Conservation (phyloP, 2,113 vertebrate genomes). For the Thermophis baileyi region DNA sequence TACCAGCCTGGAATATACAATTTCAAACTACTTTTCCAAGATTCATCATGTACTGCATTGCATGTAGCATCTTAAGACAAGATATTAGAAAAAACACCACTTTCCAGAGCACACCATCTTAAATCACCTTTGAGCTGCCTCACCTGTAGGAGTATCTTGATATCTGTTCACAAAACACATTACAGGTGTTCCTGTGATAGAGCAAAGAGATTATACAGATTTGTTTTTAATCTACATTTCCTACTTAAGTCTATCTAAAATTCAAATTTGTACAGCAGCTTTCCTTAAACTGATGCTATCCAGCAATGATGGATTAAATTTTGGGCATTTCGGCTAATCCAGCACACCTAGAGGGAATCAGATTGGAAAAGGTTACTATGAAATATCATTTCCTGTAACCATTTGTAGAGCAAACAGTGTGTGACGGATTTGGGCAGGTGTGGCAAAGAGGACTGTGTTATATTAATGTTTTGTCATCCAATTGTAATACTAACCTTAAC, state of each 20-base stretch:
- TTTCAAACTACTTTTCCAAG: neutral
- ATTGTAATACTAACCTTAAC: neutral
- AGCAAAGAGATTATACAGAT: neutral
- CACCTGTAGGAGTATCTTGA: neutral
- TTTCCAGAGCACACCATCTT: neutral
- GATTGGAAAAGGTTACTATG: neutral
- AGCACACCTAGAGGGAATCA: neutral
- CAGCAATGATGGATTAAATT: neutral
- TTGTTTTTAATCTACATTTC: neutral
- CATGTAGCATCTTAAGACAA: neutral
- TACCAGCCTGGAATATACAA: neutral
- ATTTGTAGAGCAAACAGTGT: neutral
- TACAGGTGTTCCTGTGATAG: neutral
- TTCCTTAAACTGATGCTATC: neutral
- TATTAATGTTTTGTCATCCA: neutral
- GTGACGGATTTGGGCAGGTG: neutral
- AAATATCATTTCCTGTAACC: neutral
- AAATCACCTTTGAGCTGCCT: neutral
- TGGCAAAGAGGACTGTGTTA: neutral
- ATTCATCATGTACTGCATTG: neutral
- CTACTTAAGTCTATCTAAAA: neutral
- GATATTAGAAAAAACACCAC: neutral
- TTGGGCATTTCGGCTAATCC: neutral
- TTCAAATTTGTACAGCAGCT: neutral
- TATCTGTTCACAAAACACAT: neutral